Evolutionary conservation across 2,797 vertebrate genomes (phyloP), one percentile per base, ranked within the genome.

Genomic region (Spinus olivaceus): DNA sequence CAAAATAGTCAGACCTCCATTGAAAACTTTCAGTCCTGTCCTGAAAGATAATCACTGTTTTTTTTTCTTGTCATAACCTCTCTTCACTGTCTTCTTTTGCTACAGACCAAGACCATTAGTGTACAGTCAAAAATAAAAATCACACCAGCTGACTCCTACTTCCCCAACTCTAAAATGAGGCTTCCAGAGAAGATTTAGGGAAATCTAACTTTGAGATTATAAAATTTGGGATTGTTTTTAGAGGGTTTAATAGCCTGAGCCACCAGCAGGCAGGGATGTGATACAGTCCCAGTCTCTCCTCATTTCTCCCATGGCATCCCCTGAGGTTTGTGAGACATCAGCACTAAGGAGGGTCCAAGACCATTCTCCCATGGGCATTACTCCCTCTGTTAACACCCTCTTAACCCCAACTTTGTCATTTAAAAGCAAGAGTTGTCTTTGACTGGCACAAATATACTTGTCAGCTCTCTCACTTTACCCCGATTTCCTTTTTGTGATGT

Each of bases 81-180:
- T 70, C 23, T 63, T 79, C 42, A 28, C 30, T n/a, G 7, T 23
- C 37, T 15, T 67, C 35, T 53, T 42, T 89, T 12, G 9, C 49
- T 42, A 10, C 12, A 59, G 25, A n/a, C 16, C 8, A 8, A 80
- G 22, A n/a, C 19, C 33, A 39, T 39, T 44, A 72, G 18, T 3
- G 9, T 69, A 37, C 24, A 64, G 18, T 63, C 46, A 88, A 92
- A 83, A 69, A 28, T 46, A 81, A 66, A 92, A 86, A 47, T 35
- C 33, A 28, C 8, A 71, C 25, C 53, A 60, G 22, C 25, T 72
- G 46, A 57, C 16, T 66, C 50, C 37, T 59, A 39, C 39, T 47
- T 66, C n/a, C 18, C 49, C 10, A 32, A 8, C 10, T 41, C 3
- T 60, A 81, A 92, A 91, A 67, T 21, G 63, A 87, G 23, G n/a